Percentiles rank a stretch among this genome's conserved stretches.
Conservation (phyloP, 2,797 vertebrate genomes). For the Epinephelus coioides region DNA sequence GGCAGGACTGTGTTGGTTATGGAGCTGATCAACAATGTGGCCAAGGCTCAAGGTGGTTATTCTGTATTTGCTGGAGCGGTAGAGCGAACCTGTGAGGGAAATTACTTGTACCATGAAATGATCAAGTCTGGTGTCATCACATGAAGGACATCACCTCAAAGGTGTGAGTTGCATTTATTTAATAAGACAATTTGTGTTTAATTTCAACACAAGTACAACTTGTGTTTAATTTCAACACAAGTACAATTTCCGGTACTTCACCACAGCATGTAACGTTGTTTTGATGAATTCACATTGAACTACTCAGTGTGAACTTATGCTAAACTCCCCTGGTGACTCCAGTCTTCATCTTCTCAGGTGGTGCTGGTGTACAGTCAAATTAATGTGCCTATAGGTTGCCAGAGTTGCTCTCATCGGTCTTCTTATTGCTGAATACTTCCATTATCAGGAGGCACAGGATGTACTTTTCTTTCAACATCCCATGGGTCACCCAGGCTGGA, state of each 20-base stretch:
- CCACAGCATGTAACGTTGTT: not conserved
- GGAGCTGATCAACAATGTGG: slow-evolving; percentile 96
- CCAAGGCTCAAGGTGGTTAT: slow-evolving; percentile 94
- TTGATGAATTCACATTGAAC: no score
- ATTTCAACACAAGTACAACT: no score
- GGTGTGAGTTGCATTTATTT: slow-evolving; percentile 70
- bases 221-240: no score
- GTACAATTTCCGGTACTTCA: no score
- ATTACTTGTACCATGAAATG: slow-evolving; percentile 95
- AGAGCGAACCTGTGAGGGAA: slow-evolving; percentile 92
- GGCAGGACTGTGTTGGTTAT: slow-evolving; percentile 95
- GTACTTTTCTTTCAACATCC: slow-evolving; percentile 95
- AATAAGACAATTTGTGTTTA: no score
- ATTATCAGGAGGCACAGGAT: slow-evolving; percentile 95
- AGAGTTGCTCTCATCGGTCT: slow-evolving; percentile 92
- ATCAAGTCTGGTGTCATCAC: slow-evolving; percentile 95
- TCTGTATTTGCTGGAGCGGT: slow-evolving; percentile 94
- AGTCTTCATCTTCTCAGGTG: slow-evolving; percentile 79
- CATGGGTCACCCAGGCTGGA: slow-evolving; percentile 94
- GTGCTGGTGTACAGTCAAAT: slow-evolving; percentile 94
- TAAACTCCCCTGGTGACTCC: not conserved
- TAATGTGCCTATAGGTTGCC: slow-evolving; percentile 93
- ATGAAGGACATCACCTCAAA: slow-evolving; percentile 94
- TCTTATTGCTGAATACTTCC: slow-evolving; percentile 94
- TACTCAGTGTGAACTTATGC: no score